Conservation (phyloP, 2,113 vertebrate species). For the Lasiurus borealis region DNA sequence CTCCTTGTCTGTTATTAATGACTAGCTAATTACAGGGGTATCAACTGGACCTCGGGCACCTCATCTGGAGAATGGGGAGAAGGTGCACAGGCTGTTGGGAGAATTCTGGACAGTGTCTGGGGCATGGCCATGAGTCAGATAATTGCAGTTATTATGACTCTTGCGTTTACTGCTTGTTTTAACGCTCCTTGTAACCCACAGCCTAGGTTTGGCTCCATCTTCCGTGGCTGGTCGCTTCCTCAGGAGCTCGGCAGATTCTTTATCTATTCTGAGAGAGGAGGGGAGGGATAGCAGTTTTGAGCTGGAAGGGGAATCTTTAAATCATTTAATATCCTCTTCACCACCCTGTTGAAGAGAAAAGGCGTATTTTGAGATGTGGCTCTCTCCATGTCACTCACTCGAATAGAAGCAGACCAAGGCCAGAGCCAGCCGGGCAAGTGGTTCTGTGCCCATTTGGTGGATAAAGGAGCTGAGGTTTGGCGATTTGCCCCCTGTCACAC, state of each 20-base stretch:
- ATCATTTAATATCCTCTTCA: neutral
- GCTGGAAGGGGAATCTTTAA: neutral
- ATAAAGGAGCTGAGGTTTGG: neutral
- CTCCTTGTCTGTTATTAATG: neutral
- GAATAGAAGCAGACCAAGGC: neutral
- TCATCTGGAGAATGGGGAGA: neutral
- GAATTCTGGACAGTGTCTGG: neutral
- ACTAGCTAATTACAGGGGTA: neutral
- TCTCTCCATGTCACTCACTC: accelerated
- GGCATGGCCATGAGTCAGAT: accelerated
- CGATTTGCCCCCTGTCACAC: neutral
- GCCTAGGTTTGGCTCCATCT: neutral
- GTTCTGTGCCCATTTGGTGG: neutral
- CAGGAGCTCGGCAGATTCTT: too few relatives aligned
- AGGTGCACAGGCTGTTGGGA: neutral
- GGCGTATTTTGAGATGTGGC: too few relatives aligned
- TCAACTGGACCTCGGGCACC: neutral
- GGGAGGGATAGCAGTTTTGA: neutral
- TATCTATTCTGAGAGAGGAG: neutral
- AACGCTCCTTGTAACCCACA: neutral
- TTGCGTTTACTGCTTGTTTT: neutral
- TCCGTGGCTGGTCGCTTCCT: neutral
- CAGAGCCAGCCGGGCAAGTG: neutral
- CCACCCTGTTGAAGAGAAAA: neutral
- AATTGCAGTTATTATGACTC: neutral